Conservation (phyloP, 2,888 invertebrate species). For the Nycteola revayana region DNA sequence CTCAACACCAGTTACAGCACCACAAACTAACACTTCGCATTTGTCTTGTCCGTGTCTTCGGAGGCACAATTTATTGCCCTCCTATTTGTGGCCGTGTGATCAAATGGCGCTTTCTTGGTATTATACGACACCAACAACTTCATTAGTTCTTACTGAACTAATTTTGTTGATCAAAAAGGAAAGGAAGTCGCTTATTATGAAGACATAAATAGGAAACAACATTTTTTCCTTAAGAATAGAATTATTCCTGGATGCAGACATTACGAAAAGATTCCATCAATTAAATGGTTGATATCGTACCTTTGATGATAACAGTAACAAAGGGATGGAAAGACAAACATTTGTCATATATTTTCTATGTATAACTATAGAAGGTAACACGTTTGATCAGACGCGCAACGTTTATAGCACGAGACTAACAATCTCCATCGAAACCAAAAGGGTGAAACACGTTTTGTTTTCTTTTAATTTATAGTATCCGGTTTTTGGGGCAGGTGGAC, state of each 20-base stretch:
- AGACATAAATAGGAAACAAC: too few relatives aligned
- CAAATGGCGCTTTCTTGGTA: slow-evolving; percentile 47
- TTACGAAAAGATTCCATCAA: too few relatives aligned
- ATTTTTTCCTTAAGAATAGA: too few relatives aligned
- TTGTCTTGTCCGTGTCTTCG: slow-evolving; percentile 64
- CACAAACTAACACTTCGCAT: slow-evolving; percentile 50
- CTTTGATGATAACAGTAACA: slow-evolving; percentile 6
- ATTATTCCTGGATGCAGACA: too few relatives aligned
- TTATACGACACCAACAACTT: slow-evolving; percentile 57
- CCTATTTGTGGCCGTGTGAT: slow-evolving; percentile 54
- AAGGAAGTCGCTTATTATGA: slow-evolving; percentile 53
- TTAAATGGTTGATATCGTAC: too few relatives aligned
- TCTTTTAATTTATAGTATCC: slow-evolving; percentile 72
- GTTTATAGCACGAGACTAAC: slow-evolving; percentile 54
- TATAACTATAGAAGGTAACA: slow-evolving; percentile 10
- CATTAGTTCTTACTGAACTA: slow-evolving; percentile 61
- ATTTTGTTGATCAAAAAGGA: slow-evolving; percentile 56
- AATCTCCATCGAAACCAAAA: slow-evolving; percentile 38
- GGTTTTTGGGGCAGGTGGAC: slow-evolving; percentile 72
- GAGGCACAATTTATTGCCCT: slow-evolving; percentile 56
- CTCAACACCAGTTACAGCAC: slow-evolving; percentile 43
- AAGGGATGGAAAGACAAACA: slow-evolving; percentile 11
- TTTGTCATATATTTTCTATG: slow-evolving; percentile 21
- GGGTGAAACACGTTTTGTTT: slow-evolving; percentile 62
- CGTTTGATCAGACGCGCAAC: slow-evolving; percentile 26